Conservation (phyloP, 2,113 vertebrate genomes). For the Semicossyphus pulcher region DNA sequence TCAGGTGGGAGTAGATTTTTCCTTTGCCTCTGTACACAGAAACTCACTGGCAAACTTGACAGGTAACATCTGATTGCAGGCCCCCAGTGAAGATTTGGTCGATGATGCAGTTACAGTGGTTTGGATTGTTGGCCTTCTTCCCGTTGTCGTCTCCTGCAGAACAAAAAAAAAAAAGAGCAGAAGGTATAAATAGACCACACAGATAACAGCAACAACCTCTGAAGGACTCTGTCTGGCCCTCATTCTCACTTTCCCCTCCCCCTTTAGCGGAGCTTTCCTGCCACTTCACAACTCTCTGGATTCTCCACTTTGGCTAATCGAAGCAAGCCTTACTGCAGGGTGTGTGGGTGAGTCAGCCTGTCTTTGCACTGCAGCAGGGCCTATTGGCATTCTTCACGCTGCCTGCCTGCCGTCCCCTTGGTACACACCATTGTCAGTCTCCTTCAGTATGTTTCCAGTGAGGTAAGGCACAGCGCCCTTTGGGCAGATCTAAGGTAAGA, state of each 20-base stretch:
- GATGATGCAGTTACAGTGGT: constrained; percentile 99
- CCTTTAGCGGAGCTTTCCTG: constrained; percentile 28
- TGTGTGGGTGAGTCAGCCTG: constrained; percentile 53
- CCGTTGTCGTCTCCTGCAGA: constrained; percentile 93
- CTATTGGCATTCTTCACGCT: constrained; percentile 69
- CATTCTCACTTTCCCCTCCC: constrained; percentile 31
- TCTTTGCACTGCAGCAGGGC: constrained; percentile 53
- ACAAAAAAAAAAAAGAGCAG: constrained; percentile 34
- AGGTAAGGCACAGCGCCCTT: constrained; percentile 27
- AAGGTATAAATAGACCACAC: constrained; percentile 25
- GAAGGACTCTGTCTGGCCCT: constrained; percentile 31
- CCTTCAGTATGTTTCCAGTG: constrained; percentile 57
- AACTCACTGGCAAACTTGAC: constrained; percentile 97
- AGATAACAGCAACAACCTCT: constrained; percentile 23
- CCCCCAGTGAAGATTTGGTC: constrained; percentile 99
- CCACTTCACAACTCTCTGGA: constrained; percentile 32
- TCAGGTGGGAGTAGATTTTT: background rate
- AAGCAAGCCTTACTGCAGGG: constrained; percentile 32
- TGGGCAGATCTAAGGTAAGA: constrained; percentile 19
- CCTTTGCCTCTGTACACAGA: background rate
- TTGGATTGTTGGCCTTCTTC: constrained; percentile 98
- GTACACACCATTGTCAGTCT: constrained; percentile 54
- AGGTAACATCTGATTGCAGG: constrained; percentile 97
- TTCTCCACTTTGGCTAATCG: constrained; percentile 39
- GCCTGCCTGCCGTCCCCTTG: constrained; percentile 45